Evolutionary conservation across 2,797 vertebrate genomes (phyloP).

Genomic region (Knipowitschia caucasica): DNA sequence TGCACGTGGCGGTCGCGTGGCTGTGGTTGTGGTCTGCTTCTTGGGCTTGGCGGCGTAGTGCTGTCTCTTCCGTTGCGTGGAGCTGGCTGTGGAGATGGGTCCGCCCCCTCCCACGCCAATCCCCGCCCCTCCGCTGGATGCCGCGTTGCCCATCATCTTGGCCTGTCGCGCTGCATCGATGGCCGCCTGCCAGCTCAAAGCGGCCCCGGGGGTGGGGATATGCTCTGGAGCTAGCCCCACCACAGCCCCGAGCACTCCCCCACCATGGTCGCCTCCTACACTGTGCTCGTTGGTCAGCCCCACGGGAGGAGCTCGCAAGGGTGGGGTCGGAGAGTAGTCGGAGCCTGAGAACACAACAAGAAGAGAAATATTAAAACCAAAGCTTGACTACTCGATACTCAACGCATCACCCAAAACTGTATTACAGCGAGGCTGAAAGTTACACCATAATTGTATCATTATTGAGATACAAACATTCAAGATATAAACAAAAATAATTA

Average conservation of each 20-base stretch:
- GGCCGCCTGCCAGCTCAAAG: conserved; percentile 96
- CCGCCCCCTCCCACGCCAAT: conserved; percentile 73
- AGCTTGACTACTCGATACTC: too few species aligned
- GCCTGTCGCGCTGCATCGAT: conserved; percentile 96
- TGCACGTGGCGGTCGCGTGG: conserved; percentile 91
- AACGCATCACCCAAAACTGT: too few species aligned
- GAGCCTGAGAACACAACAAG: conserved; percentile 62
- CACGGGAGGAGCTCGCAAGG: conserved; percentile 66
- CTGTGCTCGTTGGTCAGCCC: conserved; percentile 80
- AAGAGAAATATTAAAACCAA: background rate
- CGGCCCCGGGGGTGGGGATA: conserved; percentile 89
- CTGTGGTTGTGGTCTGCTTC: conserved; percentile 88
- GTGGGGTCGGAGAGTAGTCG: conserved; percentile 91
- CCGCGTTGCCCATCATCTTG: conserved; percentile 90
- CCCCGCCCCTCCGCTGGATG: conserved; percentile 52
- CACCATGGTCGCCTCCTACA: conserved; percentile 74
- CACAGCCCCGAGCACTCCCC: conserved; percentile 79
- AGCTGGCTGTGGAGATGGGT: conserved; percentile 93
- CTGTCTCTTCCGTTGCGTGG: conserved; percentile 93
- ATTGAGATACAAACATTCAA: too few species aligned
- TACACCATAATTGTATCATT: too few species aligned
- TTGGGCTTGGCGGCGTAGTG: conserved; percentile 94
- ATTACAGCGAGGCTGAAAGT: too few species aligned
- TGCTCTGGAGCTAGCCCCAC: conserved; percentile 94
- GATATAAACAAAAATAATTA: too few species aligned